These are phyloP conservation scores for Tylochromis polylepis DNA, from an alignment of 2,113 vertebrate species.

Conservation along the genomic window DNA sequence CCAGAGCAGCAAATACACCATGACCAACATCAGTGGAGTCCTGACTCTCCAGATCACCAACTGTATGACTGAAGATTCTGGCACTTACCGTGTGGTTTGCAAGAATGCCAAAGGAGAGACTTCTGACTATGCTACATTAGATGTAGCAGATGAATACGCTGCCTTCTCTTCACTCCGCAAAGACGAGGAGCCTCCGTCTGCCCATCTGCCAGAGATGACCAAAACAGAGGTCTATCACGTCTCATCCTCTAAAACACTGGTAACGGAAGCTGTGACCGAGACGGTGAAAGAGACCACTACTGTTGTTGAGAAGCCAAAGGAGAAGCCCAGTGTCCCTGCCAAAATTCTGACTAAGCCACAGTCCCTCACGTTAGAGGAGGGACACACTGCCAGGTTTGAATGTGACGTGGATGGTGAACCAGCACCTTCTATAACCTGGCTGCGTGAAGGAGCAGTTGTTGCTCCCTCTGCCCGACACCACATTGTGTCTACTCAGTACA, in stretches of 20 bases:
- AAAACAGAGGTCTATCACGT: constrained; percentile 86
- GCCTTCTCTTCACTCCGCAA: constrained; percentile 79
- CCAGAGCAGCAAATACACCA: constrained; percentile 82
- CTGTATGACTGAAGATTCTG: constrained; percentile 87
- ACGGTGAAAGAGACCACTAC: constrained; percentile 41
- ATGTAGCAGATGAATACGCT: constrained; percentile 85
- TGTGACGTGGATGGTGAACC: constrained; percentile 93
- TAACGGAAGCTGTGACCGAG: constrained; percentile 52
- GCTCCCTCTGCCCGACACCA: constrained; percentile 79
- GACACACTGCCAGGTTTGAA: constrained; percentile 83
- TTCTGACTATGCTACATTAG: constrained; percentile 91
- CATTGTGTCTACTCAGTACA: constrained; percentile 80
- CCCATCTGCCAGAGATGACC: constrained; percentile 82
- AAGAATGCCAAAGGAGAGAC: constrained; percentile 91
- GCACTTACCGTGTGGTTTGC: constrained; percentile 90
- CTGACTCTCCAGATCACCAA: constrained; percentile 87
- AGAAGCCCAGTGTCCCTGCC: constrained; percentile 78
- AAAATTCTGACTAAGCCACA: constrained; percentile 86
- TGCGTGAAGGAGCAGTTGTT: constrained; percentile 73
- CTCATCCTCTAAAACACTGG: constrained; percentile 79
- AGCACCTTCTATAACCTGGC: constrained; percentile 85
- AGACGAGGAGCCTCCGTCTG: constrained; percentile 86
- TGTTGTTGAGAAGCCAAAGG: constrained; percentile 65
- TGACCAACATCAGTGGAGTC: constrained; percentile 87
- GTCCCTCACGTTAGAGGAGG: constrained; percentile 86